Conservation (phyloP, 2,888 invertebrate genomes). For the Baccha elongata region DNA sequence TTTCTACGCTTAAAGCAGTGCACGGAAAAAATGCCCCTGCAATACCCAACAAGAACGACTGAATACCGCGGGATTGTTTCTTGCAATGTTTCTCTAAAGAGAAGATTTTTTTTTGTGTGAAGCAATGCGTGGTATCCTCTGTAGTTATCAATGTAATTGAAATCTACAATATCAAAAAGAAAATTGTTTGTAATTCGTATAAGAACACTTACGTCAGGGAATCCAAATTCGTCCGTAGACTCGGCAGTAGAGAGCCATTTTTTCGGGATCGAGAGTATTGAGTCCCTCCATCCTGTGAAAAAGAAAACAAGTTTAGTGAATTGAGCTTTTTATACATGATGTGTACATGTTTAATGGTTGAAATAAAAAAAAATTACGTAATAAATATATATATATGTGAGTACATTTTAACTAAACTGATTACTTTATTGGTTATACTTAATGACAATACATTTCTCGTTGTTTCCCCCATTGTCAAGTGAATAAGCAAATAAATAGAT, state of each 20-base stretch:
- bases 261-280: constrained; percentile 88
- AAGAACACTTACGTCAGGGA: constrained; percentile 82
- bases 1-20: too few species aligned
- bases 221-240: constrained; percentile 82
- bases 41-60: too few species aligned
- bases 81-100: too few species aligned
- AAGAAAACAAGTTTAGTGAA: constrained; percentile 15
- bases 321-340: neutral
- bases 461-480: constrained; percentile 1
- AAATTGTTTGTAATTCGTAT: too few species aligned
- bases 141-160: too few species aligned
- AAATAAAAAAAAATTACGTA: constrained; percentile 9
- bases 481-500: constrained; percentile 59
- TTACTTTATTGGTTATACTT: constrained; percentile 49
- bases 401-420: too few species aligned
- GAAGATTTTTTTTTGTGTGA: too few species aligned
- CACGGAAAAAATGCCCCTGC: too few species aligned
- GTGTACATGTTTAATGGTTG: neutral
- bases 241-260: constrained; percentile 85
- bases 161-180: too few species aligned
- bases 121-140: too few species aligned
- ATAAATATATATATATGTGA: too few species aligned
- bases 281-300: constrained; percentile 88
- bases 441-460: constrained; percentile 46
- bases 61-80: too few species aligned